A percentile compares a stretch with the other conserved stretches of the same genome.
Conservation (phyloP, 2,113 vertebrate species). For the Sitta europaea region DNA sequence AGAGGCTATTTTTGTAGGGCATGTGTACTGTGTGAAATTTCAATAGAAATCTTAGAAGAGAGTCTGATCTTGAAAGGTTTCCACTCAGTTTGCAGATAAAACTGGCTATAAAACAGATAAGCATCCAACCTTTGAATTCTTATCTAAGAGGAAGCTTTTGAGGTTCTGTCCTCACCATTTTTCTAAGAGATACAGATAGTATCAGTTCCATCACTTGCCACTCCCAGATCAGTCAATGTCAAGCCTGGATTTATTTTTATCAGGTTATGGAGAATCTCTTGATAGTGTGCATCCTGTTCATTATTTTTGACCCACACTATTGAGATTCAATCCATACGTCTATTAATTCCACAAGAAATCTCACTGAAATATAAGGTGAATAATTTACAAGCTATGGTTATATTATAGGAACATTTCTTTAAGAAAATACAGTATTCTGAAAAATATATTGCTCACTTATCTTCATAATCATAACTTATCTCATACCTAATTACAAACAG, state of each 20-base stretch:
- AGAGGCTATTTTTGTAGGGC: background rate
- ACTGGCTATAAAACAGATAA: background rate
- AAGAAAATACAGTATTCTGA: conserved; percentile 62
- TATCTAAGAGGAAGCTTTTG: background rate
- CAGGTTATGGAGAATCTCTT: background rate
- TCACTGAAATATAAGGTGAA: conserved; percentile 34
- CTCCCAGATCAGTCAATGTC: conserved; percentile 1
- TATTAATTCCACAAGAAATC: conserved; percentile 60
- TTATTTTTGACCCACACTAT: conserved; percentile 49
- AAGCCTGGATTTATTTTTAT: conserved; percentile 40
- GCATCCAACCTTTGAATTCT: background rate
- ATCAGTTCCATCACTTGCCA: background rate
- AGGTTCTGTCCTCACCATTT: background rate
- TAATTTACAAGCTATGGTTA: conserved; percentile 60
- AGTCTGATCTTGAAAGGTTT: background rate
- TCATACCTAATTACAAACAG: conserved; percentile 72
- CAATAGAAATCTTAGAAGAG: background rate
- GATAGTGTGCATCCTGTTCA: background rate
- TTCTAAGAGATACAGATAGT: background rate
- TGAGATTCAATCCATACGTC: conserved; percentile 57
- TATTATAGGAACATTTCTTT: conserved; percentile 48
- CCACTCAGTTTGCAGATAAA: background rate
- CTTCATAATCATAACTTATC: conserved; percentile 74
- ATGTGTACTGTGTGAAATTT: background rate
- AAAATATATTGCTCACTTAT: conserved; percentile 35